A percentile compares a stretch with the other conserved stretches of the same genome.
Evolutionary conservation across 2,113 vertebrate genomes (phyloP).

Genomic region (Lonchura striata): DNA sequence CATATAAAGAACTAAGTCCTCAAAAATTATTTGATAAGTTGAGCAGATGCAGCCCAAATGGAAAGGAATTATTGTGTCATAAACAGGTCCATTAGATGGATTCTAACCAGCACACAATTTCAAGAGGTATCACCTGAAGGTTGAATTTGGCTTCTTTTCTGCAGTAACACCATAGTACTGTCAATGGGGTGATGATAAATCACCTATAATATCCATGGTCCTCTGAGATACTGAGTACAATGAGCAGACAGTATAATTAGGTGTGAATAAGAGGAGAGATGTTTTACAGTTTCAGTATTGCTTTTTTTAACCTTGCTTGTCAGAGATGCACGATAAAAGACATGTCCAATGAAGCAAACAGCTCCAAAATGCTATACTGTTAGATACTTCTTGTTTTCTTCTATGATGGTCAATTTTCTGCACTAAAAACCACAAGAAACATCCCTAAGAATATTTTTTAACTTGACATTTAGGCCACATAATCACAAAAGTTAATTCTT

Average conservation of each 20-base stretch:
- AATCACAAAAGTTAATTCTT: not conserved
- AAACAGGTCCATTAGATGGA: constrained; percentile 12
- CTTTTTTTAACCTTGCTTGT: not conserved
- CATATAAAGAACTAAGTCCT: not conserved
- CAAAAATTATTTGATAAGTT: constrained; percentile 24
- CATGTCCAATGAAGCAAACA: not conserved
- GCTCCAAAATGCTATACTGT: constrained; percentile 15
- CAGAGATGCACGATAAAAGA: not conserved
- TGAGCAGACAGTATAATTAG: not conserved
- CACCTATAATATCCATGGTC: not conserved
- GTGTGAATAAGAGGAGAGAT: not conserved
- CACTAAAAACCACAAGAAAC: not conserved
- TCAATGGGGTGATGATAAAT: not conserved
- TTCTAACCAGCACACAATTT: not conserved
- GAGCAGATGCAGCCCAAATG: constrained; percentile 35
- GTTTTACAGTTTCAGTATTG: not conserved
- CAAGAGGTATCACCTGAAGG: not conserved
- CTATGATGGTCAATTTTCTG: not conserved
- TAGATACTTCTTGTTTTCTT: not conserved
- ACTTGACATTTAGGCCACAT: not conserved
- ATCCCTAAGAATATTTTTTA: not conserved
- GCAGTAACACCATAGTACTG: not conserved
- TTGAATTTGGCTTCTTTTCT: not conserved
- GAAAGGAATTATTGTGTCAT: constrained; percentile 36
- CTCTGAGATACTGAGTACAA: not conserved